A percentile compares a stretch with the other conserved stretches of the same genome.
Evolutionary conservation across 2,797 vertebrate genomes (phyloP).

Genomic region (Enteromius radiatus): DNA sequence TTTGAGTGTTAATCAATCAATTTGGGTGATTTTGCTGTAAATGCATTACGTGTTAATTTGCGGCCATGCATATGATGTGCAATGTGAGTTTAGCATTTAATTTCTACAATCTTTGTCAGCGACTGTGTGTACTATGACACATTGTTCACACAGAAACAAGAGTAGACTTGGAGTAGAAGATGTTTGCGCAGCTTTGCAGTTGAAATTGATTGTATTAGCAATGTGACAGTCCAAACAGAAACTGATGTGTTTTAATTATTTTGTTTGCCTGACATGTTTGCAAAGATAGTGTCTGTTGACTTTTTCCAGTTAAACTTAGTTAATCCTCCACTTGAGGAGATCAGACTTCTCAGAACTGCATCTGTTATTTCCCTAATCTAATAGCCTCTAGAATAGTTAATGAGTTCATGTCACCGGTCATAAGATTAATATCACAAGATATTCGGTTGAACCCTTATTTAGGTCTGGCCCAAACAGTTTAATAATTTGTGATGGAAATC

Average conservation of each 20-base stretch:
- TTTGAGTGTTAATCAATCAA: background rate
- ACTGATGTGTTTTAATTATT: background rate
- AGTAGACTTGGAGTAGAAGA: background rate
- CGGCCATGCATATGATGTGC: background rate
- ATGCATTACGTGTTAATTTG: background rate
- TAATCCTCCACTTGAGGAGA: conserved; percentile 33
- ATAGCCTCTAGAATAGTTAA: background rate
- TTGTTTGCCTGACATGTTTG: conserved; percentile 23
- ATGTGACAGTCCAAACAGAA: conserved; percentile 3
- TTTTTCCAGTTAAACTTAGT: background rate
- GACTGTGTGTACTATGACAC: background rate
- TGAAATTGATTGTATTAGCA: background rate
- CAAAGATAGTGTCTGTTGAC: background rate
- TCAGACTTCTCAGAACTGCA: conserved; percentile 13
- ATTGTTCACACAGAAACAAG: conserved; percentile 9
- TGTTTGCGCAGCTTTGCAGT: conserved; percentile 14
- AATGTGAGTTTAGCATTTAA: background rate
- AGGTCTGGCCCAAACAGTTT: background rate
- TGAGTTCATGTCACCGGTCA: background rate
- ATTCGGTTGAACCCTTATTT: background rate
- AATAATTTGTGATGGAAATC: background rate
- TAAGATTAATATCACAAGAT: background rate
- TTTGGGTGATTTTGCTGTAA: background rate
- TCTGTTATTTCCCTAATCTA: conserved; percentile 9
- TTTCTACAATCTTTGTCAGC: background rate